Percentiles rank a stretch among this genome's conserved stretches.
Conservation (phyloP, 2,797 vertebrate species). For the Allenopithecus nigroviridis region DNA sequence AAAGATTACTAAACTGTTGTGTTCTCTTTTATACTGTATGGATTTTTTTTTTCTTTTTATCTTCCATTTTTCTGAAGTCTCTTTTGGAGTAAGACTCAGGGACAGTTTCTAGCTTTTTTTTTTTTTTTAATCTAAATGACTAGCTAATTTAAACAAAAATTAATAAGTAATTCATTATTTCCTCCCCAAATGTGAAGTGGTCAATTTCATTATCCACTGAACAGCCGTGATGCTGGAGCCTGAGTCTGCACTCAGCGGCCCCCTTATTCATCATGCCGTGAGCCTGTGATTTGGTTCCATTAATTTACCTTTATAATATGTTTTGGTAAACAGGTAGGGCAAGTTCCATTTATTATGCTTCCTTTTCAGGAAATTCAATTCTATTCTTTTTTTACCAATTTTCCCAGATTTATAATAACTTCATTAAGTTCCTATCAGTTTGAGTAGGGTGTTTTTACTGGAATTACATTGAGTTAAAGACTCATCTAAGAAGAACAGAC, state of each 20-base stretch:
- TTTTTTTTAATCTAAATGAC: not conserved
- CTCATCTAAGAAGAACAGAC: not conserved
- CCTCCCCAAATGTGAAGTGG: not conserved
- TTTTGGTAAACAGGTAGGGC: not conserved
- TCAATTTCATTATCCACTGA: not conserved
- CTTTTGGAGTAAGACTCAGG: not conserved
- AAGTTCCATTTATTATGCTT: not conserved
- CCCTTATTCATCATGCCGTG: rapidly evolving
- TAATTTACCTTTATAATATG: not conserved
- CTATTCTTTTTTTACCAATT: not conserved
- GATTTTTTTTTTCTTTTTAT: not conserved
- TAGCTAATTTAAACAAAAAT: not conserved
- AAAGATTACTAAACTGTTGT: not conserved
- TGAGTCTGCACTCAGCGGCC: rapidly evolving
- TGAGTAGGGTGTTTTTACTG: not conserved
- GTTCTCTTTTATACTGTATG: not conserved
- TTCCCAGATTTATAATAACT: not conserved
- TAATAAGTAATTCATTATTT: slow-evolving; percentile 11
- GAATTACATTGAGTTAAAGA: not conserved
- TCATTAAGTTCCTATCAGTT: not conserved
- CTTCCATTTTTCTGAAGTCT: not conserved
- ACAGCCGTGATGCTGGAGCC: not conserved
- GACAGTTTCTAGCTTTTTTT: not conserved
- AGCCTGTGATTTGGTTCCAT: not conserved
- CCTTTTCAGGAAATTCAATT: slow-evolving; percentile 6